A percentile compares a stretch with the other conserved stretches of the same genome.
phyloP scores from a whole-genome alignment of 2,113 vertebrate genomes.

The Hydrolagus affinis region DNA sequence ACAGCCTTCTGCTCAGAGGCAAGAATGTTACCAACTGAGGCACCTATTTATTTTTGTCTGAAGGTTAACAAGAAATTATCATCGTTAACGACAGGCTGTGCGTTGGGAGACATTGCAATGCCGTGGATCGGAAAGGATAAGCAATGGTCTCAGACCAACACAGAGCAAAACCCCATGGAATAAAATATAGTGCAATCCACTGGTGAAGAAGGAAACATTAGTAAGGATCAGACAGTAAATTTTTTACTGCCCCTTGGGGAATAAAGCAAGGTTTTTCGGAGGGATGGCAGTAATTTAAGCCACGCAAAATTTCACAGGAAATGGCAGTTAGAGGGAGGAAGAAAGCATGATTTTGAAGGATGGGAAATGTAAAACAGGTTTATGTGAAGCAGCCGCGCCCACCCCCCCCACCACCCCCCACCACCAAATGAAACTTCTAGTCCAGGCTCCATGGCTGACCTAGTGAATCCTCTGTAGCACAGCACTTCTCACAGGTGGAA shows the following conservation, averaged over 20 bases:
- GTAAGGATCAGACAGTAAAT: conserved; percentile 13
- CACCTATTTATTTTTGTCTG: no score
- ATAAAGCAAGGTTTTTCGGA: background rate
- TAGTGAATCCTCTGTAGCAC: background rate
- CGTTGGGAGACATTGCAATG: background rate
- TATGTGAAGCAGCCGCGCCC: conserved; percentile 1
- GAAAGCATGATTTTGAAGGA: background rate
- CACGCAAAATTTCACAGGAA: conserved; percentile 15
- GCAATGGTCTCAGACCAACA: background rate
- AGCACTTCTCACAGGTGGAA: conserved; percentile 8
- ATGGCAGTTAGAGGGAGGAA: conserved; percentile 17
- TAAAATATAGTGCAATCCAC: background rate
- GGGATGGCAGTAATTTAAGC: conserved; percentile 19
- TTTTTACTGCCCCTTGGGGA: conserved; percentile 2
- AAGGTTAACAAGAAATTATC: no score
- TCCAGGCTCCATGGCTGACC: background rate
- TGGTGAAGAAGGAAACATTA: conserved; percentile 8
- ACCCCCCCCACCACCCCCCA: no score
- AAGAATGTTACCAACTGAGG: no score
- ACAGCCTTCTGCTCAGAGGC: no score
- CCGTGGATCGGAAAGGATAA: background rate
- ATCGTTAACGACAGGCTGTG: background rate
- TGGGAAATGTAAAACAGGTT: conserved; percentile 25
- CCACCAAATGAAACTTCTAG: background rate
- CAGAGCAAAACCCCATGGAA: background rate